phyloP scores from a whole-genome alignment of 1,140 invertebrate genomes.

The Drosophila busckii region DNA sequence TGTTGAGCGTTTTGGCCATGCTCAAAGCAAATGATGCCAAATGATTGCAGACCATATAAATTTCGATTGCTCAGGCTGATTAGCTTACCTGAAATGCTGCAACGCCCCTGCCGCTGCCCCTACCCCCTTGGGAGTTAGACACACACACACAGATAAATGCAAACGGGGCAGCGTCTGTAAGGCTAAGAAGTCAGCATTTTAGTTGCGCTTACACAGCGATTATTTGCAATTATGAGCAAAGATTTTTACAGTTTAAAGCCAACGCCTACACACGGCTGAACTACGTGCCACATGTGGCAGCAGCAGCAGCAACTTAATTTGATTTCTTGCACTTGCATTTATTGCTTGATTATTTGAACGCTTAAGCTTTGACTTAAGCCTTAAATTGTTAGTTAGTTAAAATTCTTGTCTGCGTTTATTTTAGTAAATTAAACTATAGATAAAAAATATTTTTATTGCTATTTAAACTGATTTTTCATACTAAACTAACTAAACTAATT shows the following conservation, averaged over 20 bases:
- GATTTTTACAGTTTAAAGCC: conserved; percentile 53
- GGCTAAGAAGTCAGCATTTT: conserved; percentile 38
- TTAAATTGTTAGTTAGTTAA: too few relatives aligned
- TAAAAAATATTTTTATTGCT: too few relatives aligned
- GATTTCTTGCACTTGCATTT: too few relatives aligned
- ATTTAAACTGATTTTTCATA: too few relatives aligned
- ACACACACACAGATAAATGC: too few relatives aligned
- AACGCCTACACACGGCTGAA: conserved; percentile 1
- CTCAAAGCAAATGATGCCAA: conserved; percentile 75
- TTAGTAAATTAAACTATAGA: too few relatives aligned
- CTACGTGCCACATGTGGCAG: too few relatives aligned
- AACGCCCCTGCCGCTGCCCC: conserved; percentile 6
- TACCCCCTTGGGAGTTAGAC: conserved; percentile 12
- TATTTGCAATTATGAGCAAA: conserved; percentile 70
- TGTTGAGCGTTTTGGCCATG: too few relatives aligned
- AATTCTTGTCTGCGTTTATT: too few relatives aligned
- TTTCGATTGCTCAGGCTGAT: conserved; percentile 69
- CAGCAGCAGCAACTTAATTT: conserved; percentile 1
- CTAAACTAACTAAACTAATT: too few relatives aligned
- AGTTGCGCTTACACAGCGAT: conserved; percentile 61
- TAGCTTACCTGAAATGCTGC: conserved; percentile 31
- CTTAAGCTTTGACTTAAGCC: too few relatives aligned
- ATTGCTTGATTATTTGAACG: too few relatives aligned
- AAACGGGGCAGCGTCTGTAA: conserved; percentile 3
- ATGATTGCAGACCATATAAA: conserved; percentile 76